Base-by-base conservation (phyloP, 2,113 vertebrate species). In the Acanthochromis polyacanthus region DNA sequence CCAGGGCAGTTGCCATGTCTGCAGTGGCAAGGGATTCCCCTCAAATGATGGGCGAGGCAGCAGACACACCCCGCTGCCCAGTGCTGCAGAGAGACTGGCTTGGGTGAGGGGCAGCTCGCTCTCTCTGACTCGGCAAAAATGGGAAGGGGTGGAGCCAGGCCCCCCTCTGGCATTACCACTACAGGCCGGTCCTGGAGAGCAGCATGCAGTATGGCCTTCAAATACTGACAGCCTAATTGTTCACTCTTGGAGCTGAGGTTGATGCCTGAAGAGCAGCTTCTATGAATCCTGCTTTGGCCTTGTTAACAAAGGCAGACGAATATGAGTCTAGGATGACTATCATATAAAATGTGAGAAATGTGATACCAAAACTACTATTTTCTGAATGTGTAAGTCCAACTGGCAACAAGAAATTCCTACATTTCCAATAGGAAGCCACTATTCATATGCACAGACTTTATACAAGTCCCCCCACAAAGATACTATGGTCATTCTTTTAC, bases 51-150 rank as follows among this genome's bases (percentile, higher is more conserved):
- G 93, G 92, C 82, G 88, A 87, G 90, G 89, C 90, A 85, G 78
- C 73, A 84, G 93, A 93, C 93, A 94, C 94, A 91, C 92, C 91
- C 90, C 77, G 17, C 72, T 90, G 82, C 75, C 89, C 74, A 81
- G 71, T 88, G 85, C 91, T 91, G 86, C 92, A 89, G 80, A 86
- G 87, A 84, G 72, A 83, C 84, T 75, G 71, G 83, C 83, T 36
- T 81, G 88, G 77, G 86, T 75, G 80, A 86, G 86, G 83, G 85
- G 75, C 80, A 84, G 82, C 83, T 66, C 74, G 63, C 80, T 65
- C 78, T 65, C 78, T 88, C 91, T 93, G 91, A 92, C 93, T 91
- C 75, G 75, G 89, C 93, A 91, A n/a, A 85, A 91, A 91, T 74
- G 19, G 23, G 75, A 71, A 81, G 77, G 79, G 90, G 88, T 77